A percentile compares a stretch with the other conserved stretches of the same genome.
phyloP scores from a whole-genome alignment of 2,888 invertebrate genomes.

The Phaonia tiefii region DNA sequence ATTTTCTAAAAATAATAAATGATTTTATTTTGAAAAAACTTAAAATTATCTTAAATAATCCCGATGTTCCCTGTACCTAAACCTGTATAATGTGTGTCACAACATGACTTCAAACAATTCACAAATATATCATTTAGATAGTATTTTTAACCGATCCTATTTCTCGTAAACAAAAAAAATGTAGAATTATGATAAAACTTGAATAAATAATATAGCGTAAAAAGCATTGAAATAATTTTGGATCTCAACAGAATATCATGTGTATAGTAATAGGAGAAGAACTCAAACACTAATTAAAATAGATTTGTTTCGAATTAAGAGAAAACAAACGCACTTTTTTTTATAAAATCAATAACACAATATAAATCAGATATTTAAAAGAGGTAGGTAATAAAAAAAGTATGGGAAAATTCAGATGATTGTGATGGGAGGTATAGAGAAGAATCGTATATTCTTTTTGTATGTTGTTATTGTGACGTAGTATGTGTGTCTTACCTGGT shows the following conservation, averaged over 20 bases:
- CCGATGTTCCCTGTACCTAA: constrained; percentile 29
- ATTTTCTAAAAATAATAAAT: constrained; percentile 46
- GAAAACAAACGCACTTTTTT: constrained; percentile 54
- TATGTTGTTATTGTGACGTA: constrained; percentile 21
- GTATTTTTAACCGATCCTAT: background rate
- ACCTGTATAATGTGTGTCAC: constrained; percentile 6
- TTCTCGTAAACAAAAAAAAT: constrained; percentile 18
- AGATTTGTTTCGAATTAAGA: constrained; percentile 14
- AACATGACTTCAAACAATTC: constrained; percentile 3
- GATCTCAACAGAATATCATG: constrained; percentile 65
- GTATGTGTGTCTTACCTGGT: constrained; percentile 78
- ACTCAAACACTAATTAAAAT: constrained; percentile 30
- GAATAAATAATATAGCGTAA: constrained; percentile 56
- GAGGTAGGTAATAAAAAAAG: background rate
- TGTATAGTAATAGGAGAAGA: constrained; percentile 26
- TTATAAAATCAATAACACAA: constrained; percentile 14
- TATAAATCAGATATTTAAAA: background rate
- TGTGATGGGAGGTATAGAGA: constrained; percentile 49
- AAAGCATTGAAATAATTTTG: constrained; percentile 53
- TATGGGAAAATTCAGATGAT: constrained; percentile 53
- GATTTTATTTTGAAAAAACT: constrained; percentile 27
- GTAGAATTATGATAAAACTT: constrained; percentile 4
- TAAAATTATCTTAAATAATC: background rate
- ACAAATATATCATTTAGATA: constrained; percentile 13
- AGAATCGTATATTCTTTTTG: constrained; percentile 29